These are phyloP conservation scores for Priocnemis perturbator DNA, from an alignment of 2,888 invertebrate genomes.

Conservation along the genomic window DNA sequence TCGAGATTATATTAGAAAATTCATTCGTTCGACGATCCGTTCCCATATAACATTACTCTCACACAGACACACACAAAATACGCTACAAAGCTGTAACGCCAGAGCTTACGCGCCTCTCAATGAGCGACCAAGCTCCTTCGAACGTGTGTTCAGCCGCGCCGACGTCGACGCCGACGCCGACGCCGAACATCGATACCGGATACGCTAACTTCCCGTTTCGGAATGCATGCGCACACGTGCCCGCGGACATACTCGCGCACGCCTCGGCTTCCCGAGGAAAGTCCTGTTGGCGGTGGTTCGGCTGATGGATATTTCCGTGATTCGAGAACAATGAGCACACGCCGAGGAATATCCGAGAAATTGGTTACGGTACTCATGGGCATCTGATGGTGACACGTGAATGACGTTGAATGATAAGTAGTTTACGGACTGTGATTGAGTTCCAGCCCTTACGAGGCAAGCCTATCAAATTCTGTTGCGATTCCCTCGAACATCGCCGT, in stretches of 20 bases:
- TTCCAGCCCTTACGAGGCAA: constrained; percentile 5
- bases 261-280: no score
- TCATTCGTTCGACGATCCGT: no score
- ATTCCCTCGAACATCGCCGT: no score
- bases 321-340: constrained; percentile 4
- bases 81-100: not conserved
- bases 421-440: constrained; percentile 6
- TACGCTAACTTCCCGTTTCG: constrained; percentile 1
- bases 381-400: constrained; percentile 2
- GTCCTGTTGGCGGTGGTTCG: not conserved
- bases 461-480: no score
- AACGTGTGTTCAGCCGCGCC: no score
- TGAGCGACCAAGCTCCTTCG: no score
- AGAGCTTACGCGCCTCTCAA: not conserved
- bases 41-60: no score
- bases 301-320: constrained; percentile 10
- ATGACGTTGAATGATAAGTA: constrained; percentile 11
- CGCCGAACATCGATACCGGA: no score
- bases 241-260: no score
- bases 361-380: constrained; percentile 5
- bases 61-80: no score
- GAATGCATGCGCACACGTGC: not conserved
- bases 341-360: constrained; percentile 11
- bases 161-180: no score
- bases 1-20: no score